Evolutionary conservation across 2,888 invertebrate genomes (phyloP).

Genomic region (Leistus spinibarbis): DNA sequence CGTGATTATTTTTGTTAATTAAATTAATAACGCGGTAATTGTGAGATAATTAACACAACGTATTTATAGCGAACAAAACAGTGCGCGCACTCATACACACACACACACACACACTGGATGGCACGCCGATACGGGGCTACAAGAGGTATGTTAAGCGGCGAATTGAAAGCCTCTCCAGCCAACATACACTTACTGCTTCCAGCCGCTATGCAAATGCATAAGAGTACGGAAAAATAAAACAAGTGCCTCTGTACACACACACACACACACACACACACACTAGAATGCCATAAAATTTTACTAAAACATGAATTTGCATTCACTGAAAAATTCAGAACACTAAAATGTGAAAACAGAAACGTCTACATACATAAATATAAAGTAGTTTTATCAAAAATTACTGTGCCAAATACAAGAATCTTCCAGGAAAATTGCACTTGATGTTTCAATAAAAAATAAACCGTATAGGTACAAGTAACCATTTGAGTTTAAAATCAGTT

Average conservation of each 20-base stretch:
- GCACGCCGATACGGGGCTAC: too few species aligned
- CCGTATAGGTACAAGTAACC: too few species aligned
- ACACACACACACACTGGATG: too few species aligned
- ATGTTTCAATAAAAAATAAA: not conserved
- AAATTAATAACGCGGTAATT: not conserved
- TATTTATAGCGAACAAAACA: not conserved
- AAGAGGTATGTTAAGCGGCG: not conserved
- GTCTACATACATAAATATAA: constrained; percentile 38
- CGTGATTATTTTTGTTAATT: constrained; percentile 1
- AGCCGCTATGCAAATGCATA: constrained; percentile 21
- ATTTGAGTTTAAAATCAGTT: not conserved
- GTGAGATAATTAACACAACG: not conserved
- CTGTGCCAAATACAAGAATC: constrained; percentile 32
- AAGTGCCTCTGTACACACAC: constrained; percentile 23
- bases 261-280: constrained; percentile 14
- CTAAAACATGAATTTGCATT: constrained; percentile 40
- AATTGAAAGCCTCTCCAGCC: not conserved
- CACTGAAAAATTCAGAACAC: constrained; percentile 36
- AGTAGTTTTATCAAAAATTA: constrained; percentile 38
- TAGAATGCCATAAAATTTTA: constrained; percentile 36
- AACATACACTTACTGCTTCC: constrained; percentile 16
- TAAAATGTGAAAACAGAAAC: constrained; percentile 28
- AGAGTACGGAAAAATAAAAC: constrained; percentile 20
- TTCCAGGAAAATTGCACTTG: constrained; percentile 20
- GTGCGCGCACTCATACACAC: not conserved